Conservation (phyloP, 1,140 invertebrate species). For the Drosophila watanabei region DNA sequence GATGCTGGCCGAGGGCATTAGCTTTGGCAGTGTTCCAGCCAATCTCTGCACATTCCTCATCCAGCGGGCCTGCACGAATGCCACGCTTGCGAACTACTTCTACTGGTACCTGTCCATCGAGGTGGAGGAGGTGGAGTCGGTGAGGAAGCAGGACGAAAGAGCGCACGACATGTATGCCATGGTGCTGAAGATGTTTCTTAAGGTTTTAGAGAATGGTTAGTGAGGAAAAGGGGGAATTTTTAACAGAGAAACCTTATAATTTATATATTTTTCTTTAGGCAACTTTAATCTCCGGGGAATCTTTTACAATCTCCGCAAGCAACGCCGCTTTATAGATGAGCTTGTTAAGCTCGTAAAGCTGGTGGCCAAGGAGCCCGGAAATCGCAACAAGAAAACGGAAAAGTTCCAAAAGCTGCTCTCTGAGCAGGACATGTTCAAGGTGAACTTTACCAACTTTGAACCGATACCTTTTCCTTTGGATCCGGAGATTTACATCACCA, state of each 20-base stretch:
- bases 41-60: slow-evolving; percentile 97
- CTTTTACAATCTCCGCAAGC: slow-evolving; percentile 91
- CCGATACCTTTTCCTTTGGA: slow-evolving; percentile 97
- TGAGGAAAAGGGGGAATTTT: background rate
- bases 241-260: slow-evolving; percentile 36
- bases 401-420: slow-evolving; percentile 93
- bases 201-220: slow-evolving; percentile 87
- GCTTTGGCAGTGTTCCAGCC: slow-evolving; percentile 82
- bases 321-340: slow-evolving; percentile 96
- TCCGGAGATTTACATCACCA: slow-evolving; percentile 95
- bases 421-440: slow-evolving; percentile 93
- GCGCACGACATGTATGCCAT: slow-evolving; percentile 95
- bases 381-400: slow-evolving; percentile 96
- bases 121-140: slow-evolving; percentile 92
- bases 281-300: slow-evolving; percentile 87
- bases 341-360: slow-evolving; percentile 95
- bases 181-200: slow-evolving; percentile 95
- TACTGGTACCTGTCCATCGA: slow-evolving; percentile 98
- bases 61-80: slow-evolving; percentile 94
- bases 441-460: slow-evolving; percentile 96
- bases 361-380: slow-evolving; percentile 96
- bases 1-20: slow-evolving; percentile 87
- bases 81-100: slow-evolving; percentile 96
- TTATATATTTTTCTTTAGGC: slow-evolving; percentile 19
- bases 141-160: slow-evolving; percentile 90